Base-by-base conservation (phyloP, 1,140 invertebrate genomes). In the Asobara japonica region DNA sequence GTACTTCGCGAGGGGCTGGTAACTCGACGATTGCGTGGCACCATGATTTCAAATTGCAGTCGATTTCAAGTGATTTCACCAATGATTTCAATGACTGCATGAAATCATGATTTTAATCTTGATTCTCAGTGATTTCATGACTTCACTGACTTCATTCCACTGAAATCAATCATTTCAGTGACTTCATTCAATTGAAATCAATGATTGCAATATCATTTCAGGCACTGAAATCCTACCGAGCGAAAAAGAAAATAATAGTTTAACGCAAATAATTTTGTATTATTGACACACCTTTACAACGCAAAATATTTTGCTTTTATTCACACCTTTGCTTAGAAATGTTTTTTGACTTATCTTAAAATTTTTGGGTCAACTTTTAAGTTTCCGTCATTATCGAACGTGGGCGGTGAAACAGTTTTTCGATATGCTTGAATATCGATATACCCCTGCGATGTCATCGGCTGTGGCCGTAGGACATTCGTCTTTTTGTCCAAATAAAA, bases 371-470 rank as follows among this genome's bases (percentile, higher is more conserved):
- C 3, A 33, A 33, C 64, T 33, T 18, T 11, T 18, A 33, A 16
- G 36, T n/a, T n/a, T n/a, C 64, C 64, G 20, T 65, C 64, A 33
- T 65, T 36, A n/a, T 5, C 25, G 30, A 64, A 33, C 29, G 1
- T 18, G 16, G 30, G 30, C 16, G 30, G 4, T 27, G 64, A 65
- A 65, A 65, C 7, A 16, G 31, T 33, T 65, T 64, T 20, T 6
- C 64, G 30, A 30, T 36, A 65, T 65, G 3, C 13, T 11, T 13
- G 16, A 64, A 64, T 31, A 16, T 33, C 11, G 31, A 36, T 33
- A 65, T 65, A 65, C 11, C 64, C 64, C 31, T 65, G 30, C 31
- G 13, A 18, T 16, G 64, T 65, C 64, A 65, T 65, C 29, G 64
- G 64, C 64, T 65, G 64, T 31, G 36, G 20, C 29, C 36, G 11